These are phyloP conservation scores for Hypsibius dujardini DNA, from an alignment of 1,140 invertebrate genomes.

Conservation along the genomic window DNA sequence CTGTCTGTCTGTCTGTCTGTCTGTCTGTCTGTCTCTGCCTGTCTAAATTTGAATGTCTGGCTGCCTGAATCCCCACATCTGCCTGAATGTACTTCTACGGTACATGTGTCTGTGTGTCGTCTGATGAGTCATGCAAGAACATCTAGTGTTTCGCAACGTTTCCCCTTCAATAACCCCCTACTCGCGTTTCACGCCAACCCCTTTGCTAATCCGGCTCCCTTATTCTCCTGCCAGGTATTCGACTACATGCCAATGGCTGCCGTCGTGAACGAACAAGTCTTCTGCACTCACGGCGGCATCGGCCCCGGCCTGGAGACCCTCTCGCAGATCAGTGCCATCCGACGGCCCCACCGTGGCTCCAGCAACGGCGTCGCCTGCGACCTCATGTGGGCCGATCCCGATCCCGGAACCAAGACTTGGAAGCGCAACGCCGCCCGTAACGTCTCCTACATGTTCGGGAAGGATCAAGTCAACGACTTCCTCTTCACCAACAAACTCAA, in stretches of 20 bases:
- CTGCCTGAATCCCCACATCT: no score
- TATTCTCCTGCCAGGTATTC: not conserved
- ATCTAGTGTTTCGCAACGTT: no score
- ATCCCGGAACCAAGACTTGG: not conserved
- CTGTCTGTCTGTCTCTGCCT: no score
- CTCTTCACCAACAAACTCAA: not conserved
- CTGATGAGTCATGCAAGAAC: no score
- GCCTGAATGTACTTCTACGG: no score
- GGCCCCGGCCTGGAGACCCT: not conserved
- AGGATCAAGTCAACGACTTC: conserved; percentile 8
- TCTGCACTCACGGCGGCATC: conserved; percentile 10
- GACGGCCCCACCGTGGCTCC: not conserved
- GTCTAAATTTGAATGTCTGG: no score
- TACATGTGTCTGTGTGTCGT: no score
- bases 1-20: no score
- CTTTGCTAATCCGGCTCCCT: no score
- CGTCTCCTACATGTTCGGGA: conserved; percentile 14
- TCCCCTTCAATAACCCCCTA: no score
- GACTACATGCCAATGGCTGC: not conserved
- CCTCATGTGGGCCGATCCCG: conserved; percentile 14
- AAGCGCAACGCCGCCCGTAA: not conserved
- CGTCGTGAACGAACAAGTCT: not conserved
- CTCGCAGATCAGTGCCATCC: not conserved
- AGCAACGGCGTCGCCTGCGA: not conserved
- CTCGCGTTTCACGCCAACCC: no score